Evolutionary conservation across 1,140 invertebrate species (phyloP).

Genomic region (Hermatobates lingyangjiaoensis): DNA sequence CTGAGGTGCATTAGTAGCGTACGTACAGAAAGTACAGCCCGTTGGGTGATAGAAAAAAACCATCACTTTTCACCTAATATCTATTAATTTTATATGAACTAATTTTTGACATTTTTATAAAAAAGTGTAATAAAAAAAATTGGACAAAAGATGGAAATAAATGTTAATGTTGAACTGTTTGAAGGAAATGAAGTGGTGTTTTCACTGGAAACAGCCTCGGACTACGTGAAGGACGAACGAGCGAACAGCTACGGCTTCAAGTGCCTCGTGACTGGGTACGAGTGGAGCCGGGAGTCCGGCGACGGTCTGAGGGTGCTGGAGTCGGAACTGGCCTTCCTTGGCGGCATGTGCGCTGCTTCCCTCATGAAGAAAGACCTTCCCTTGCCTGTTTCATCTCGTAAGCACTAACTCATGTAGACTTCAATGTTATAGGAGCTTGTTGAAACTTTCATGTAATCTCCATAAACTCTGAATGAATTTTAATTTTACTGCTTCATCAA

Average conservation of each 20-base stretch:
- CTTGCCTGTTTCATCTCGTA: conserved; percentile 43
- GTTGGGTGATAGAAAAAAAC: too few relatives aligned
- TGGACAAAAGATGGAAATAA: neutral
- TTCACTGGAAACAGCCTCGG: conserved; percentile 83
- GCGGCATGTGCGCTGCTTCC: conserved; percentile 73
- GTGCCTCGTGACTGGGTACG: conserved; percentile 80
- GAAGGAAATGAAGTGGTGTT: conserved; percentile 82
- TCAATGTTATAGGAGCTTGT: too few relatives aligned
- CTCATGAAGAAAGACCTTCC: conserved; percentile 70
- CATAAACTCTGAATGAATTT: too few relatives aligned
- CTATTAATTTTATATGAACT: too few relatives aligned
- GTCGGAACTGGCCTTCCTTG: conserved; percentile 75
- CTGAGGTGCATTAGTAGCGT: too few relatives aligned
- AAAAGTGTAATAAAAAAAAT: neutral
- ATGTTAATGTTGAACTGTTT: conserved; percentile 15
- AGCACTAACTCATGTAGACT: conserved; percentile 14
- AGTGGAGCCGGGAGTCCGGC: conserved; percentile 41
- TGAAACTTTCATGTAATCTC: too few relatives aligned
- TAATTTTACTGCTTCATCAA: too few relatives aligned
- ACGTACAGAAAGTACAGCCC: too few relatives aligned
- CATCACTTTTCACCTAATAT: too few relatives aligned
- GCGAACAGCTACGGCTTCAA: conserved; percentile 73
- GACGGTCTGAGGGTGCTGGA: conserved; percentile 60
- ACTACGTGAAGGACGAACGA: conserved; percentile 85
- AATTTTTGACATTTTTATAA: neutral